Percentiles rank a stretch among this genome's conserved stretches.
These are phyloP conservation scores for Sebastes itinus DNA, from an alignment of 2,797 vertebrate species.

Conservation along the genomic window DNA sequence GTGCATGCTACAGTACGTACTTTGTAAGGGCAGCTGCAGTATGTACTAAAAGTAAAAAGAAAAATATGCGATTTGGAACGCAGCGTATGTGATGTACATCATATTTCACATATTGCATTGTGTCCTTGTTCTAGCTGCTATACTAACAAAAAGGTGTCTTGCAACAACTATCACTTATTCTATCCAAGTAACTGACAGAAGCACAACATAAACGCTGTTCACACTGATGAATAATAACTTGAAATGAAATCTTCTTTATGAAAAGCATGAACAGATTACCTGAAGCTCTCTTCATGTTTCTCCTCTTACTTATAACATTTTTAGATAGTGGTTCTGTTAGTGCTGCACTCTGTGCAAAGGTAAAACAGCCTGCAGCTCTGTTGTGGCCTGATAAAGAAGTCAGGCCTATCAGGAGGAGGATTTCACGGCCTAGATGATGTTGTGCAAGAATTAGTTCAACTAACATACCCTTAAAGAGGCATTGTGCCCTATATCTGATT, in stretches of 20 bases:
- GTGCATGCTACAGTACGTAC: too few species aligned
- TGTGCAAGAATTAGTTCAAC: constrained; percentile 30
- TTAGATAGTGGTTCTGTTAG: constrained; percentile 30
- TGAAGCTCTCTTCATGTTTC: background rate
- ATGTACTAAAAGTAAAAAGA: too few species aligned
- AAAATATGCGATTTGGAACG: too few species aligned
- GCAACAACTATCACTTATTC: background rate
- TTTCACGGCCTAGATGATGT: constrained; percentile 43
- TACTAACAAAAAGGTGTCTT: background rate
- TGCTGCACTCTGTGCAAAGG: constrained; percentile 29
- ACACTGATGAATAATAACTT: background rate
- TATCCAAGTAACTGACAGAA: background rate
- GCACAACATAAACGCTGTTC: background rate
- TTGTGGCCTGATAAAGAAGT: constrained; percentile 67
- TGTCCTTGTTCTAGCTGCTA: background rate
- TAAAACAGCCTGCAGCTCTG: constrained; percentile 67
- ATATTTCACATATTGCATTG: background rate
- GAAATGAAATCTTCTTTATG: background rate
- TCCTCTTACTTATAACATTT: constrained; percentile 21
- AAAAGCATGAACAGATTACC: background rate
- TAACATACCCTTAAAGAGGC: background rate
- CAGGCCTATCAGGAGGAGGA: constrained; percentile 30
- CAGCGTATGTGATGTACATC: background rate
- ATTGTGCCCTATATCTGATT: background rate
- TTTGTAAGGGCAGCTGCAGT: too few species aligned